Percentiles rank a stretch among this genome's conserved stretches.
Conservation (phyloP, 2,888 invertebrate genomes). For the Panorpa germanica region DNA sequence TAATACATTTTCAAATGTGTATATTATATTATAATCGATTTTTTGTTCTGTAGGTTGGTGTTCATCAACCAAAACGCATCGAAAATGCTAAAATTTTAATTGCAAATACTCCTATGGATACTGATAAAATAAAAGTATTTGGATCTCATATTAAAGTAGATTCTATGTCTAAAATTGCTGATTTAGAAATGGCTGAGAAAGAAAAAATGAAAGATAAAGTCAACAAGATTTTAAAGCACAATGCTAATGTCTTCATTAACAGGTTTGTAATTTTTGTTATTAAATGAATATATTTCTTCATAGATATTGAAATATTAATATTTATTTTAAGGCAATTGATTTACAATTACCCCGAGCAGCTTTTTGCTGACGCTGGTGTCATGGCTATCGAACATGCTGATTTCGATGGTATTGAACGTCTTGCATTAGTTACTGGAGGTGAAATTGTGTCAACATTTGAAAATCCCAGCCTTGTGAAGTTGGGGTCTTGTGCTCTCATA, state of each 20-base stretch:
- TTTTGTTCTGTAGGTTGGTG: slow-evolving; percentile 42
- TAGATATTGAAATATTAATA: slow-evolving; percentile 6
- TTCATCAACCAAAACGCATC: slow-evolving; percentile 90
- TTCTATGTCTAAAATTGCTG: slow-evolving; percentile 89
- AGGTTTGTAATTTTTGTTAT: slow-evolving; percentile 27
- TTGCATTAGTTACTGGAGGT: slow-evolving; percentile 93
- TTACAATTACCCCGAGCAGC: slow-evolving; percentile 98
- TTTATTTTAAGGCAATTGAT: slow-evolving; percentile 63
- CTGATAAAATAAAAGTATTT: slow-evolving; percentile 98
- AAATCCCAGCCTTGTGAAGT: slow-evolving; percentile 72
- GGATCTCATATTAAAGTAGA: slow-evolving; percentile 88
- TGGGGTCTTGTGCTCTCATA: slow-evolving; percentile 87
- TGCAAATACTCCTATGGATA: slow-evolving; percentile 99
- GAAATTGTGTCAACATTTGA: slow-evolving; percentile 99
- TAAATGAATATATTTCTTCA: background rate
- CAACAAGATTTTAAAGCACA: slow-evolving; percentile 82
- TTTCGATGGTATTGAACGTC: slow-evolving; percentile 95
- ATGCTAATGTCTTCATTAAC: slow-evolving; percentile 96
- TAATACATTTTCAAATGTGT: slow-evolving; percentile 1
- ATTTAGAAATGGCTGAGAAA: slow-evolving; percentile 92
- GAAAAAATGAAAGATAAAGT: slow-evolving; percentile 99
- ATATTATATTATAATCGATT: background rate
- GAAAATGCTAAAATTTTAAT: slow-evolving; percentile 94
- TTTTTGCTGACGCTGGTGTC: slow-evolving; percentile 93
- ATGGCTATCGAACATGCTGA: slow-evolving; percentile 99